These are phyloP conservation scores for Eucera pruinosa DNA, from an alignment of 2,888 invertebrate species.

Conservation along the genomic window DNA sequence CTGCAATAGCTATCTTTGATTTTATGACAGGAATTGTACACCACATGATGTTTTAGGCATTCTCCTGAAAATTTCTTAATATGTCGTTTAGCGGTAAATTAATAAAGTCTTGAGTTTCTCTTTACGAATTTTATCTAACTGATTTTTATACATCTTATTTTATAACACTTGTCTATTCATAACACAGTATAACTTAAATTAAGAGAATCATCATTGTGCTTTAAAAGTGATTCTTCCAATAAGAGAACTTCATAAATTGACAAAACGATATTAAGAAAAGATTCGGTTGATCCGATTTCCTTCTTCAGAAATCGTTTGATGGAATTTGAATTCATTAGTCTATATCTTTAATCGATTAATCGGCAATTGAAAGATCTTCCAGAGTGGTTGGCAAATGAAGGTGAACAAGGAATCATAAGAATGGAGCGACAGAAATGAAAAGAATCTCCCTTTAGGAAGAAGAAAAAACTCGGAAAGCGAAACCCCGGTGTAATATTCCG, in stretches of 20 bases:
- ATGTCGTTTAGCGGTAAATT: too few relatives aligned
- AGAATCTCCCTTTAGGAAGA: constrained; percentile 50
- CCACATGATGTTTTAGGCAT: too few relatives aligned
- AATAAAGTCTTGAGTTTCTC: too few relatives aligned
- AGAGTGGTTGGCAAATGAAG: constrained; percentile 43
- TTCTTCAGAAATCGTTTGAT: constrained; percentile 22
- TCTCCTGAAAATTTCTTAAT: too few relatives aligned
- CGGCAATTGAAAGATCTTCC: constrained; percentile 42
- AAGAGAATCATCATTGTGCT: too few relatives aligned
- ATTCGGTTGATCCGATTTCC: constrained; percentile 16
- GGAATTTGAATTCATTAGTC: constrained; percentile 45
- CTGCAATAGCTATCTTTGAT: too few relatives aligned
- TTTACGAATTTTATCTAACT: too few relatives aligned
- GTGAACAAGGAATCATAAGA: constrained; percentile 37
- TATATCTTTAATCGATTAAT: constrained; percentile 51
- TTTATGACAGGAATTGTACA: too few relatives aligned
- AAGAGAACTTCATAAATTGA: background rate
- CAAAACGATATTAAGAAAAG: constrained; percentile 22
- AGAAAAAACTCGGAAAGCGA: constrained; percentile 59
- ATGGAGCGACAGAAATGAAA: constrained; percentile 51
- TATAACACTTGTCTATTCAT: too few relatives aligned
- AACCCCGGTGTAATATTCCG: constrained; percentile 59
- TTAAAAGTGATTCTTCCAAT: too few relatives aligned
- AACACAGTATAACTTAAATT: too few relatives aligned
- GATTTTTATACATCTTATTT: too few relatives aligned